Evolutionary conservation across 2,113 vertebrate genomes (phyloP), one percentile per base, ranked within the genome.

Genomic region (Nyctibius bracteatus): DNA sequence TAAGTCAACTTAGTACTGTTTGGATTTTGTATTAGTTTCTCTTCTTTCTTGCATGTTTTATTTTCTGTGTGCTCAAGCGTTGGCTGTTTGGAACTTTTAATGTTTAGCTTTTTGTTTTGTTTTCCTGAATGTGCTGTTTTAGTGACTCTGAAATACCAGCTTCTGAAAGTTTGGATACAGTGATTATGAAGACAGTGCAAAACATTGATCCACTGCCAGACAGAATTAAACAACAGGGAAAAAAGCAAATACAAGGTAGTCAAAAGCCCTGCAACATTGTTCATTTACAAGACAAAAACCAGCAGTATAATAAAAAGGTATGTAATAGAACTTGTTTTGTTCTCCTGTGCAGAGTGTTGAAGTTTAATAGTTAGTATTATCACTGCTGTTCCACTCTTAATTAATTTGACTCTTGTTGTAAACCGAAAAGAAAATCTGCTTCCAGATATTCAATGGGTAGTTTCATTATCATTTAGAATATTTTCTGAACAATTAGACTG

Each of bases 121-220:
- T 95, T 91, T 71, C 54, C 58, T 79, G n/a, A 49, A 43, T 86
- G 66, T 79, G 30, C 35, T 79, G 27, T 90, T 95, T 65, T 87
- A 98, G 97, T 98, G 98, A 98, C 88, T 93, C 91, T 92, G 96
- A 98, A 96, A 87, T 83, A 89, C 89, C 93, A 83, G 9, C 39
- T 73, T 95, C 92, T 94, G 92, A 94, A 92, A 97, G 88, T 94
- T 90, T 97, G 81, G 96, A 93, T 90, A 95, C 66, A 54, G 52
- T 96, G 62, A 93, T 96, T 95, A 65, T 95, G 84, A 97, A 97
- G 96, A 95, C 95, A 81, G 82, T 85, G 22, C 85, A 92, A 67
- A 94, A 96, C 77, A 85, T 81, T 93, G 91, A 81, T 92, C 89
- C 86, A 62, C 25, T 83, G 67, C 65, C 91, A 92, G 92, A 91